Evolutionary conservation across 1,140 invertebrate species (phyloP).

Genomic region (Mercenaria mercenaria): DNA sequence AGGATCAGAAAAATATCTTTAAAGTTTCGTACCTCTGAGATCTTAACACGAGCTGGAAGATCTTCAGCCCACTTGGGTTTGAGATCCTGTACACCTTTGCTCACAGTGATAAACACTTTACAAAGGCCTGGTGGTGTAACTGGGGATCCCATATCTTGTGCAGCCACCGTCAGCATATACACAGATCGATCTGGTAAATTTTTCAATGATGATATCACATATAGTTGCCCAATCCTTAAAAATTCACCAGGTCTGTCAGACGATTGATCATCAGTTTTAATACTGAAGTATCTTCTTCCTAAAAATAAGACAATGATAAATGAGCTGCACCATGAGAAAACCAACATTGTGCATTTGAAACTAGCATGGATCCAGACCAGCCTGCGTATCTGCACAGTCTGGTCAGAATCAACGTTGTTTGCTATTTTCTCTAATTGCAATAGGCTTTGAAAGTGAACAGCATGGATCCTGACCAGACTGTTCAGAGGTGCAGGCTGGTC

Average conservation of each 20-base stretch:
- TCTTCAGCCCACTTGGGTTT: conserved; percentile 49
- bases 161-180: conserved; percentile 16
- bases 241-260: background rate
- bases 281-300: conserved; percentile 41
- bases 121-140: background rate
- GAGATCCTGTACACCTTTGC: conserved; percentile 48
- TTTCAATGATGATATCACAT: conserved; percentile 16
- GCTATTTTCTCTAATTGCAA: too few relatives aligned
- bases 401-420: too few relatives aligned
- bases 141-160: conserved; percentile 27
- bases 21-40: conserved; percentile 50
- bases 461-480: too few relatives aligned
- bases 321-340: too few relatives aligned
- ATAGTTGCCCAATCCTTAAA: background rate
- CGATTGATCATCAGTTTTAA: background rate
- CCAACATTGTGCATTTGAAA: too few relatives aligned
- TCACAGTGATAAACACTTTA: conserved; percentile 50
- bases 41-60: background rate
- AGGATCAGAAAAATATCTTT: too few relatives aligned
- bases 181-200: conserved; percentile 32
- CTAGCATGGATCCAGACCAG: too few relatives aligned
- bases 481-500: too few relatives aligned
- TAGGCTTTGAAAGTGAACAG: too few relatives aligned
- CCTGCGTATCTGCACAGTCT: too few relatives aligned
- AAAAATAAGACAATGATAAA: too few relatives aligned